These are phyloP conservation scores for Umimayanthus kanabou DNA, from an alignment of 92 coral and sea anemone species.

Conservation along the genomic window DNA sequence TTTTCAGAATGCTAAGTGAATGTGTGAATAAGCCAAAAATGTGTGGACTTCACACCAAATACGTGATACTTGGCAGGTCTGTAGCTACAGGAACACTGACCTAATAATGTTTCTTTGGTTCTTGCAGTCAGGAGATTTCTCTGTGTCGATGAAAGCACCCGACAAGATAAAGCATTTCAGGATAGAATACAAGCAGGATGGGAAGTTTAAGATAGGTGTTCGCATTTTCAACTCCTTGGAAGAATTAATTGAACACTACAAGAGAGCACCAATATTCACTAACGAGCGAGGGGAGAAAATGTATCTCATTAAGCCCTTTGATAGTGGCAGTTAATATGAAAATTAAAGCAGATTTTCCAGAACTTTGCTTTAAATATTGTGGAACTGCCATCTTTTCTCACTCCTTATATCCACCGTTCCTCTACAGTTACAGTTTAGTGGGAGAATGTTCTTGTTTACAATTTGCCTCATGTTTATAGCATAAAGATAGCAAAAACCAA, in stretches of 20 bases:
- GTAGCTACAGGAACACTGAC: no score
- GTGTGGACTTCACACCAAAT: no score
- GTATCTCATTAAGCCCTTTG: constrained; percentile 86
- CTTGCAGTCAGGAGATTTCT: constrained; percentile 88
- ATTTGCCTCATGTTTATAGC: no score
- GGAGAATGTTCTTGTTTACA: no score
- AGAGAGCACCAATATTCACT: constrained; percentile 87
- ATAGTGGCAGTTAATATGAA: constrained; percentile 48
- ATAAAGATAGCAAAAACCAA: no score
- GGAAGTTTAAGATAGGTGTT: constrained; percentile 80
- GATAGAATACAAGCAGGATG: constrained; percentile 61
- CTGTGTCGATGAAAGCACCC: constrained; percentile 98
- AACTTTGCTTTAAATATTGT: neutral
- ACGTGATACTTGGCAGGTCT: no score
- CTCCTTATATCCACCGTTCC: neutral
- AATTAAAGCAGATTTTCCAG: constrained; percentile 10
- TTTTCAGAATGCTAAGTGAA: no score
- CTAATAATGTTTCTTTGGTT: neutral
- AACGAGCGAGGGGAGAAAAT: constrained; percentile 81
- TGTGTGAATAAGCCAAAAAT: no score
- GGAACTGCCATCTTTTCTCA: neutral
- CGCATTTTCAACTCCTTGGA: constrained; percentile 77
- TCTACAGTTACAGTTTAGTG: neutral
- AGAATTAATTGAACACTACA: constrained; percentile 93
- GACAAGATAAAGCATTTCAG: constrained; percentile 97